These are phyloP conservation scores for Salvelinus alpinus DNA, from an alignment of 2,113 vertebrate species.

Conservation along the genomic window DNA sequence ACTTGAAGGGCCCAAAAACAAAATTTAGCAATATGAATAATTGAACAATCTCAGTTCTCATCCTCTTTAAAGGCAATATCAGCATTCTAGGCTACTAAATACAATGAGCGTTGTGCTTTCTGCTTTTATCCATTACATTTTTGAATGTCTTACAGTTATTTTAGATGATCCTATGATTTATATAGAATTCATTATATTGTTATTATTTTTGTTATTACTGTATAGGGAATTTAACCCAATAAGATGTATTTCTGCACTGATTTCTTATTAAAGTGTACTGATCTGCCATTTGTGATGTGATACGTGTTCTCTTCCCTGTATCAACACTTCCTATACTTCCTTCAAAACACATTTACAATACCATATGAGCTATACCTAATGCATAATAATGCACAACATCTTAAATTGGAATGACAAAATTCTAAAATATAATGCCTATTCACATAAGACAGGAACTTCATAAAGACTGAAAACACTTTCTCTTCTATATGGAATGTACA, in stretches of 20 bases:
- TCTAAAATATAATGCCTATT: no score
- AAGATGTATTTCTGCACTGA: slow-evolving; percentile 98
- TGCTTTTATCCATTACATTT: slow-evolving; percentile 44
- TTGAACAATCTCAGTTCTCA: slow-evolving; percentile 57
- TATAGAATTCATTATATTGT: slow-evolving; percentile 79
- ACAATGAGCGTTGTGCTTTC: slow-evolving; percentile 60
- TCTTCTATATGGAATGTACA: no score
- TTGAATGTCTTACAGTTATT: slow-evolving; percentile 80
- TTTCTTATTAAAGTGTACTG: slow-evolving; percentile 97
- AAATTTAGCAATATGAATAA: slow-evolving; percentile 15
- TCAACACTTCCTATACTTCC: no score
- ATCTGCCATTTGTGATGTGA: slow-evolving; percentile 64
- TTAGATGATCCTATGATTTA: slow-evolving; percentile 79
- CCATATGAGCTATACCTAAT: no score
- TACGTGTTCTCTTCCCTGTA: no score
- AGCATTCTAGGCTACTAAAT: slow-evolving; percentile 75
- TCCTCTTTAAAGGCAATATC: slow-evolving; percentile 78
- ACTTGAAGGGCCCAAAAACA: slow-evolving; percentile 72
- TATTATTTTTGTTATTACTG: slow-evolving; percentile 77
- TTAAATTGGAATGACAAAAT: no score
- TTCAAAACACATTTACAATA: no score
- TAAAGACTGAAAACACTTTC: no score
- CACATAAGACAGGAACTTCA: no score
- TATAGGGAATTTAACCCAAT: slow-evolving; percentile 88
- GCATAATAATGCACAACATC: no score